phyloP scores from a whole-genome alignment of 2,797 vertebrate genomes.

The Sebastiscus albofasciatus region DNA sequence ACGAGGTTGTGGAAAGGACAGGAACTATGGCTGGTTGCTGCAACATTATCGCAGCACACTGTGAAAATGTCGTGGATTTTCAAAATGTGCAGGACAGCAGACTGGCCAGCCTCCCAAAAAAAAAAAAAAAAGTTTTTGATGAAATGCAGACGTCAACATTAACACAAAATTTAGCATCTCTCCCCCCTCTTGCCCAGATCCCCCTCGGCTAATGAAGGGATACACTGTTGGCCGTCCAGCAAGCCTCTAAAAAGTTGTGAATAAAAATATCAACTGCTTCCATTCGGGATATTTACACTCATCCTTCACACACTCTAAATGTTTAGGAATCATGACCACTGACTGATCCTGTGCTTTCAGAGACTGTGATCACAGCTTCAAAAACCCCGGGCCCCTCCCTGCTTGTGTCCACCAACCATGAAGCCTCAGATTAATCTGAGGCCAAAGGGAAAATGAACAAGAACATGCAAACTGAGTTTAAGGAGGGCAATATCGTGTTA shows the following conservation, averaged over 20 bases:
- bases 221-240: constrained; percentile 76
- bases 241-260: constrained; percentile 78
- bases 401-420: constrained; percentile 58
- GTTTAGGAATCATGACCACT: constrained; percentile 77
- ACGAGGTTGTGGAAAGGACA: constrained; percentile 38
- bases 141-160: constrained; percentile 84
- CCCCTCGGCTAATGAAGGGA: constrained; percentile 79
- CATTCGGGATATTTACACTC: constrained; percentile 82
- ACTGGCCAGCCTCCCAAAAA: constrained; percentile 19
- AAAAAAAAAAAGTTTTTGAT: constrained; percentile 75
- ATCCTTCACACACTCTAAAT: constrained; percentile 82
- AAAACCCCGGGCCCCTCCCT: constrained; percentile 64
- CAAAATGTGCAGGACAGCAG: constrained; percentile 55
- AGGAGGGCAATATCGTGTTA: constrained; percentile 18
- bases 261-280: constrained; percentile 85
- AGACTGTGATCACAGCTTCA: constrained; percentile 78
- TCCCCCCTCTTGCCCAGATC: constrained; percentile 62
- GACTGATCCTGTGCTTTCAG: constrained; percentile 78
- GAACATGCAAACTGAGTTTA: constrained; percentile 45
- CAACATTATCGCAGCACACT: constrained; percentile 31
- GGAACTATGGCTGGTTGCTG: constrained; percentile 25
- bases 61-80: constrained; percentile 54
- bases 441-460: constrained; percentile 37
- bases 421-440: constrained; percentile 63
- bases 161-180: constrained; percentile 79